These are phyloP conservation scores for Oophaga pumilio DNA, from an alignment of 2,113 vertebrate genomes.

Conservation along the genomic window DNA sequence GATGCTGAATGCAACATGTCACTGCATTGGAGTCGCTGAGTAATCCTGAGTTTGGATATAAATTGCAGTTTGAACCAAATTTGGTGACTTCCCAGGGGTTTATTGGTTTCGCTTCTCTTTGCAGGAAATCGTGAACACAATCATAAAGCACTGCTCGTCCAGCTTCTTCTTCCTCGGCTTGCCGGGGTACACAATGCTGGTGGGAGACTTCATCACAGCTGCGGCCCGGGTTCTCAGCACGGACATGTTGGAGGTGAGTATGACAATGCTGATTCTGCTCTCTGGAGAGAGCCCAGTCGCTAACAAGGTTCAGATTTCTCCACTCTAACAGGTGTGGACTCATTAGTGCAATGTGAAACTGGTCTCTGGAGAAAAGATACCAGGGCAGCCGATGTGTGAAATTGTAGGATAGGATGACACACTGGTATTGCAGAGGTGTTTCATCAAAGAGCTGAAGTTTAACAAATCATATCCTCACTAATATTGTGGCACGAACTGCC, in stretches of 20 bases:
- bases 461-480: slow-evolving; percentile 64
- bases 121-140: slow-evolving; percentile 90
- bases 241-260: slow-evolving; percentile 80
- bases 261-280: slow-evolving; percentile 61
- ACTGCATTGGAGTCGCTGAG: background rate
- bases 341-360: slow-evolving; percentile 65
- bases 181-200: slow-evolving; percentile 91
- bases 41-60: background rate
- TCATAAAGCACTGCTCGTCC: slow-evolving; percentile 88
- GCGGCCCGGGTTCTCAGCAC: slow-evolving; percentile 81
- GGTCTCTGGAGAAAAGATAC: slow-evolving; percentile 64
- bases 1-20: too few species aligned
- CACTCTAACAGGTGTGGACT: slow-evolving; percentile 69
- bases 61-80: background rate
- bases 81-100: background rate
- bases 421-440: slow-evolving; percentile 65
- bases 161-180: slow-evolving; percentile 94
- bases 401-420: slow-evolving; percentile 65
- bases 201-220: slow-evolving; percentile 89
- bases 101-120: slow-evolving; percentile 36
- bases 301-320: slow-evolving; percentile 70
- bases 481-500: slow-evolving; percentile 49
- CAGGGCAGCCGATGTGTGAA: slow-evolving; percentile 70
- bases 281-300: slow-evolving; percentile 50
- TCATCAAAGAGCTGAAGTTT: slow-evolving; percentile 67